Conservation (phyloP, 2,797 vertebrate species). For the Ceryle rudis region DNA sequence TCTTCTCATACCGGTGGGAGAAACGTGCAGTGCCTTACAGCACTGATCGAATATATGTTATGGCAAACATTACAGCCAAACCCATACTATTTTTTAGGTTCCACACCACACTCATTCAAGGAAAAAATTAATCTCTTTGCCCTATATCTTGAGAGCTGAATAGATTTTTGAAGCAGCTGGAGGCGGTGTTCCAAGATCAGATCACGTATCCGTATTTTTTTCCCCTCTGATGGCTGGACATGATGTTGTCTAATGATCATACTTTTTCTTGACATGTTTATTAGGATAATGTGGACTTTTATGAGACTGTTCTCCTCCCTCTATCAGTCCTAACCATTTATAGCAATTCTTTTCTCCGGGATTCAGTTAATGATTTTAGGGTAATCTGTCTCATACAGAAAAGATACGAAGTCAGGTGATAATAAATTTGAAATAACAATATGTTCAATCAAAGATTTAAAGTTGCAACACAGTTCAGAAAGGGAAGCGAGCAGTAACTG, state of each 20-base stretch:
- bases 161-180: not conserved
- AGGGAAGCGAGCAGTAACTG: not conserved
- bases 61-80: not conserved
- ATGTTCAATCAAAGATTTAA: not conserved
- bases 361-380: not conserved
- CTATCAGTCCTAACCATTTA: not conserved
- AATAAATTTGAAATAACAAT: not conserved
- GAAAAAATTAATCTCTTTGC: not conserved
- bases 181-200: not conserved
- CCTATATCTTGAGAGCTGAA: not conserved
- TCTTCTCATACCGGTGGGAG: not conserved
- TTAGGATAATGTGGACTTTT: not conserved
- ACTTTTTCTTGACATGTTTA: conserved; percentile 38
- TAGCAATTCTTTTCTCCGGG: not conserved
- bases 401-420: not conserved
- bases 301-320: not conserved
- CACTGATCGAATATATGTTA: not conserved
- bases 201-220: not conserved
- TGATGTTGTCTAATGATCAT: not conserved
- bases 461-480: not conserved
- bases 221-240: not conserved
- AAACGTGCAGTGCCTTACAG: not conserved
- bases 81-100: not conserved
- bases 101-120: not conserved
- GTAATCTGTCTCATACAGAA: not conserved